Percentiles rank a stretch among this genome's conserved stretches.
Conservation (phyloP, 2,113 vertebrate genomes). For the Myotis brandtii region DNA sequence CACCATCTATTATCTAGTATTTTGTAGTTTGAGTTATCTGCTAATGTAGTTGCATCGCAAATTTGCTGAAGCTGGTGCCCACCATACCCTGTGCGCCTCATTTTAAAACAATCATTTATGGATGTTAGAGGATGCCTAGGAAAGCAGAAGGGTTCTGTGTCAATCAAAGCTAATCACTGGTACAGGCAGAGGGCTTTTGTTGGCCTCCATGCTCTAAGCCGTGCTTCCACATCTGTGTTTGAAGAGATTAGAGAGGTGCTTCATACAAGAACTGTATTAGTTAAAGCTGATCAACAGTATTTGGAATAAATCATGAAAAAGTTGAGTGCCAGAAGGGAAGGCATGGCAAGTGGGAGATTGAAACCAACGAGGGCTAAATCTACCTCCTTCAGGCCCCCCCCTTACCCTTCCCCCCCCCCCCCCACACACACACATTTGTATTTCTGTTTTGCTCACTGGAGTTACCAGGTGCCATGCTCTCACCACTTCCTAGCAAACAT, state of each 20-base stretch:
- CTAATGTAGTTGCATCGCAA: constrained; percentile 70
- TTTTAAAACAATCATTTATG: constrained; percentile 88
- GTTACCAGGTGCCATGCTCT: constrained; percentile 60
- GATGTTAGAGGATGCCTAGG: constrained; percentile 85
- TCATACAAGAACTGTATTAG: constrained; percentile 90
- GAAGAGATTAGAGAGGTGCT: constrained; percentile 91
- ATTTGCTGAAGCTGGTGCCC: constrained; percentile 79
- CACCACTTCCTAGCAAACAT: not conserved
- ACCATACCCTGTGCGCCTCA: constrained; percentile 80
- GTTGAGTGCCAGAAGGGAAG: constrained; percentile 86
- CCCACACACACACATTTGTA: accelerated
- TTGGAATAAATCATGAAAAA: constrained; percentile 88
- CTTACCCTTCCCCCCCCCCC: accelerated
- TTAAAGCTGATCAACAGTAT: constrained; percentile 90
- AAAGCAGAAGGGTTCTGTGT: constrained; percentile 88
- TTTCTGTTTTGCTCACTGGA: constrained; percentile 57
- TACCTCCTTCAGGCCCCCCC: not conserved
- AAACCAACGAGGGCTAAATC: constrained; percentile 75
- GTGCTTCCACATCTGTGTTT: constrained; percentile 90
- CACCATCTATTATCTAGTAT: not conserved
- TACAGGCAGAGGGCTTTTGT: constrained; percentile 89
- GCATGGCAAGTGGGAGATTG: constrained; percentile 71
- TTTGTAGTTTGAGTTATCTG: constrained; percentile 77
- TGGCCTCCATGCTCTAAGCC: constrained; percentile 89
- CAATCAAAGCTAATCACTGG: constrained; percentile 91